Evolutionary conservation across 2,888 invertebrate species (phyloP), one percentile per base, ranked within the genome.

Genomic region (Gastracanthus pulcherrimus): DNA sequence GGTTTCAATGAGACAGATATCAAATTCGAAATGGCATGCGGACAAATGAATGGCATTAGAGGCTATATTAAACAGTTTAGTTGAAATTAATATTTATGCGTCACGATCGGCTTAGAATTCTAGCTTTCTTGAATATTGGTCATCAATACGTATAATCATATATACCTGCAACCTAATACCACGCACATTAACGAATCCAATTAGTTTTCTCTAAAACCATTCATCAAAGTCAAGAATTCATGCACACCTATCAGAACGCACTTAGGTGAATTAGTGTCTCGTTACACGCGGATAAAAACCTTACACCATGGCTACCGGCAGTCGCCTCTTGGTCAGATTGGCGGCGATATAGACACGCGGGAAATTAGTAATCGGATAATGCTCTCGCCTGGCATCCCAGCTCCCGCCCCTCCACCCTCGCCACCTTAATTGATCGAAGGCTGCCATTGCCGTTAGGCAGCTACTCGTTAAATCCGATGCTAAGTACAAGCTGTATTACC

Each of bases 341-440:
- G 19, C 31, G 69, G 34, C 3, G 66, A 60, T 19, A 55, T 19
- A 41, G 36, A 36, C 70, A 58, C 75, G 75, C 74, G 45, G 66
- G 26, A 80, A 80, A 80, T 80, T 80, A 80, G 80, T 80, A 80
- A 80, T 80, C 80, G 80, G 80, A 80, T 80, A 75, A 80, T 69
- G 26, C 79, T 34, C 67, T 55, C 64, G 29, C 31, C 38, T 31
- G 19, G 3, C 72, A 51, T 31, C 29, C 71, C 3, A 6, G 23
- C 13, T 36, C 66, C 11, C 6, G 26, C 45, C 4, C n/a, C n/a
- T 23, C 36, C 16, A 19, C 19, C 48, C n/a, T 9, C 51, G 13
- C 41, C 67, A 58, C 19, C 55, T 45, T 78, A 66, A 78, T 78
- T 78, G 71, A 78, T 78, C 64, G 72, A 78, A 64, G 78, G 64